These are phyloP conservation scores for Anarhynchus alexandrinus DNA, from an alignment of 2,113 vertebrate genomes.

Conservation along the genomic window DNA sequence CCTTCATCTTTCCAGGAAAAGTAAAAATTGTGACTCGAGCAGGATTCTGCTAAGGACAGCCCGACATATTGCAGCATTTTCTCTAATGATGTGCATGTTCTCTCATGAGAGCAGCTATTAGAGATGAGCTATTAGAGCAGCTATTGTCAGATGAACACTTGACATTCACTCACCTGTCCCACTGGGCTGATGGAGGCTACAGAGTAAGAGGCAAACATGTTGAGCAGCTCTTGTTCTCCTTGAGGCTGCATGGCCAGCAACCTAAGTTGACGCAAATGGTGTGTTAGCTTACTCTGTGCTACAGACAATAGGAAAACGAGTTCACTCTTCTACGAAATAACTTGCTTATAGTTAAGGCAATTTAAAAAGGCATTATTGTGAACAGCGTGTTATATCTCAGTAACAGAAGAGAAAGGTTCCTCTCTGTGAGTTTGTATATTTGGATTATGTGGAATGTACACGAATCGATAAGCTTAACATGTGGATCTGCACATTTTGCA, in stretches of 20 bases:
- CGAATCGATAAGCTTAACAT: not conserved
- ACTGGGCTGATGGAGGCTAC: not conserved
- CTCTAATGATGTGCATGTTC: not conserved
- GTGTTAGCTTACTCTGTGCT: not conserved
- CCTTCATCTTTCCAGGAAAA: not conserved
- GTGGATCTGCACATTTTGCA: not conserved
- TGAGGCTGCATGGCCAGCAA: not conserved
- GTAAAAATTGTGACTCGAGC: not conserved
- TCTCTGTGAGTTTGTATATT: not conserved
- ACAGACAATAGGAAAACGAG: not conserved
- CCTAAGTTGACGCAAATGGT: not conserved
- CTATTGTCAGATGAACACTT: not conserved
- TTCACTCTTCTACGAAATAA: not conserved
- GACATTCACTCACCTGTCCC: not conserved
- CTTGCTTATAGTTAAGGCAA: not conserved
- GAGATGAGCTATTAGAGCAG: not conserved
- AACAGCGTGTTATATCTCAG: not conserved
- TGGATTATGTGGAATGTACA: accelerated
- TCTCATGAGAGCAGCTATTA: not conserved
- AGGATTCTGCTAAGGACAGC: not conserved
- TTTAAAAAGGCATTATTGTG: not conserved
- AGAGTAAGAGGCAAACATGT: not conserved
- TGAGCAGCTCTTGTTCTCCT: not conserved
- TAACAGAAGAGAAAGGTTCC: not conserved
- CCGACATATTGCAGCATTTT: not conserved